Conservation (phyloP, 2,113 vertebrate species). For the Piaya cayana region DNA sequence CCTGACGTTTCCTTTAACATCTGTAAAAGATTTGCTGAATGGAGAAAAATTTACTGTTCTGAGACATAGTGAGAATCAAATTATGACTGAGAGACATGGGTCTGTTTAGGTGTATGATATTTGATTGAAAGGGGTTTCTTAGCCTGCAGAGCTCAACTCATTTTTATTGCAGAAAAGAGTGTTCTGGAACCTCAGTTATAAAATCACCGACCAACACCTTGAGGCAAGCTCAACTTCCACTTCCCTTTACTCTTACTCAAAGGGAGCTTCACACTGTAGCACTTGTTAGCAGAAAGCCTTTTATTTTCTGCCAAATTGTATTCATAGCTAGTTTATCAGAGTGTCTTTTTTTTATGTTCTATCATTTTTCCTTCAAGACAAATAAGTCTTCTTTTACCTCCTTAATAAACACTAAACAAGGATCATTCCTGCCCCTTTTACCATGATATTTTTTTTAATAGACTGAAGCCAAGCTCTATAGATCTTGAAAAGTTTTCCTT, state of each 20-base stretch:
- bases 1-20: not conserved
- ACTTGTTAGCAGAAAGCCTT: not conserved
- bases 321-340: not conserved
- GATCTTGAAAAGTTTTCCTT: not conserved
- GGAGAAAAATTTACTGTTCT: not conserved
- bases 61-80: not conserved
- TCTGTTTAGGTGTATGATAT: not conserved
- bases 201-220: not conserved
- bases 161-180: not conserved
- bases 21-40: not conserved
- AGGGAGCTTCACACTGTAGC: not conserved
- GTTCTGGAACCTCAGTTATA: not conserved
- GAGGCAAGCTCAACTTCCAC: not conserved
- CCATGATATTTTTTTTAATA: not conserved
- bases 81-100: not conserved
- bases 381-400: not conserved
- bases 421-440: not conserved
- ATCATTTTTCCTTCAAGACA: not conserved
- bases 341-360: not conserved
- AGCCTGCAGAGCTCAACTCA: not conserved
- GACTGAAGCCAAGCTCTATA: not conserved
- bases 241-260: not conserved
- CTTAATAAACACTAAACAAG: not conserved
- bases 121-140: not conserved
- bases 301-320: not conserved